These are phyloP conservation scores for Littorina saxatilis DNA, from an alignment of 1,140 invertebrate species.

Conservation along the genomic window DNA sequence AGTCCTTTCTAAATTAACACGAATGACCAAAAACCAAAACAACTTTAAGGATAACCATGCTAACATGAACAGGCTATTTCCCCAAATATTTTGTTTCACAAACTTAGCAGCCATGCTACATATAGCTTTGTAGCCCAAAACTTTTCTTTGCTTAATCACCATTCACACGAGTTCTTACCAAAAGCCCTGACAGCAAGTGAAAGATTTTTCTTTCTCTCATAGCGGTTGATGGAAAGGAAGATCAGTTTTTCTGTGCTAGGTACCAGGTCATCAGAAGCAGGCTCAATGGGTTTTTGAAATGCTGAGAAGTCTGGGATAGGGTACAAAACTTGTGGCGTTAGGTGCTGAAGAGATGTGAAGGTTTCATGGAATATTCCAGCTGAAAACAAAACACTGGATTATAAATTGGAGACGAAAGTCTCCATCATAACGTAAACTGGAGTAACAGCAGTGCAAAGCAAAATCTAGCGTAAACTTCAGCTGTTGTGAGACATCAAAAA, in stretches of 20 bases:
- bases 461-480: too few species aligned
- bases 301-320: constrained; percentile 92
- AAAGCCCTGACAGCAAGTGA: constrained; percentile 89
- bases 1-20: too few species aligned
- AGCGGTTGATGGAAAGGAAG: constrained; percentile 97
- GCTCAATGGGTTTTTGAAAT: constrained; percentile 81
- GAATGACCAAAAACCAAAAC: too few species aligned
- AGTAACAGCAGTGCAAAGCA: too few species aligned
- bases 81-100: too few species aligned
- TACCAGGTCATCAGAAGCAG: constrained; percentile 76
- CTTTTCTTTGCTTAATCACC: too few species aligned
- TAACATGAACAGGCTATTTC: too few species aligned
- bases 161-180: constrained; percentile 75
- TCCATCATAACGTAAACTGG: too few species aligned
- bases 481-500: too few species aligned
- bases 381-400: constrained; percentile 66
- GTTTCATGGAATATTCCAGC: constrained; percentile 89
- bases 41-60: neutral
- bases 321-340: constrained; percentile 88
- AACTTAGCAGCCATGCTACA: too few species aligned
- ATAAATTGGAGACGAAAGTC: too few species aligned
- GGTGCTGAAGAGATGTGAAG: constrained; percentile 82
- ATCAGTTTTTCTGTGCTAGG: constrained; percentile 63
- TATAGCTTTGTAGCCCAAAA: too few species aligned
- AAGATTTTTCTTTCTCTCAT: constrained; percentile 97